A percentile compares a stretch with the other conserved stretches of the same genome.
Evolutionary conservation across 2,113 vertebrate genomes (phyloP).

Genomic region (Rhegmatorhina hoffmannsi): DNA sequence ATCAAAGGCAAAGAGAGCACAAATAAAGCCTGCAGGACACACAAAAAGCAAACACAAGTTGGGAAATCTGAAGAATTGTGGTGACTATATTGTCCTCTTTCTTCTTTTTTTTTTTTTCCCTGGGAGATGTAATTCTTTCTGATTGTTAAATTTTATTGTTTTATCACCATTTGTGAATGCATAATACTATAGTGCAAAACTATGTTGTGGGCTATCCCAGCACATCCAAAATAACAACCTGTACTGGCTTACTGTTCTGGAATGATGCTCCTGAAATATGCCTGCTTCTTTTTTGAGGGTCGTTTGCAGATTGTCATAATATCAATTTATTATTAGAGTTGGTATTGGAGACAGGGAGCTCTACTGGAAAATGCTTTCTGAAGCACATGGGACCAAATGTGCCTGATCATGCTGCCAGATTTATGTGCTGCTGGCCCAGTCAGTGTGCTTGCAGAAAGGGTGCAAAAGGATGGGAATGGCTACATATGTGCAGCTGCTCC

Average conservation of each 20-base stretch:
- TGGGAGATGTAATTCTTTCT: background rate
- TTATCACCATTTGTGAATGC: background rate
- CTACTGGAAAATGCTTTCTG: background rate
- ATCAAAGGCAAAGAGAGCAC: background rate
- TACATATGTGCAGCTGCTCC: background rate
- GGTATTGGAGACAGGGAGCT: background rate
- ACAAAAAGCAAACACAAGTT: background rate
- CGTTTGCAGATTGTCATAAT: background rate
- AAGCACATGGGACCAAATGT: background rate
- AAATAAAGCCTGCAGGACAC: background rate
- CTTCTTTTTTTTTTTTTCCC: background rate
- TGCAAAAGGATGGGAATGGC: background rate
- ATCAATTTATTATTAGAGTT: background rate
- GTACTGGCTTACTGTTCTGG: background rate
- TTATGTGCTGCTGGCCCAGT: background rate
- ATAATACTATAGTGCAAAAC: background rate
- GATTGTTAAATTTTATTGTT: background rate
- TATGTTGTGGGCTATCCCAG: background rate
- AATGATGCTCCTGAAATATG: background rate
- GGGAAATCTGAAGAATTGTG: background rate
- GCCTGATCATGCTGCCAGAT: background rate
- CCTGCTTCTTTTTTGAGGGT: background rate
- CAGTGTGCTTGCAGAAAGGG: background rate
- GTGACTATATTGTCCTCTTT: background rate
- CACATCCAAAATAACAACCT: background rate